These are phyloP conservation scores for Aphidius ervi DNA, from an alignment of 1,140 invertebrate species.

Conservation along the genomic window DNA sequence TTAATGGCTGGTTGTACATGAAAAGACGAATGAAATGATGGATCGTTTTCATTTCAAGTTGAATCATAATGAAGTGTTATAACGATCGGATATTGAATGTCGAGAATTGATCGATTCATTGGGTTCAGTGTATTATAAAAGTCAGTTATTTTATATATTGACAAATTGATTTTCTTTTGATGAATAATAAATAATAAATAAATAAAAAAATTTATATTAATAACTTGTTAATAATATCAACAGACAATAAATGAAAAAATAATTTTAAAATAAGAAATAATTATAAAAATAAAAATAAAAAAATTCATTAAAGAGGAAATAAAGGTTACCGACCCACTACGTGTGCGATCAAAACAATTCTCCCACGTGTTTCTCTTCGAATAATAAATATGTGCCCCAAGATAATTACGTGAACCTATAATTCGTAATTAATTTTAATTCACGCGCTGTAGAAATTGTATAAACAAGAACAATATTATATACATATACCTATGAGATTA, in stretches of 20 bases:
- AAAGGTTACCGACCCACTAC: conserved; percentile 15
- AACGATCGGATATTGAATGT: conserved; percentile 14
- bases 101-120: conserved; percentile 10
- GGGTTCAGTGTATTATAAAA: neutral
- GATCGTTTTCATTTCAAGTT: conserved; percentile 8
- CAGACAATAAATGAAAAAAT: neutral
- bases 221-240: neutral
- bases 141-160: neutral
- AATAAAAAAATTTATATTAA: neutral
- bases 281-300: conserved; percentile 6
- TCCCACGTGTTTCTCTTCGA: conserved; percentile 24
- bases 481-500: neutral
- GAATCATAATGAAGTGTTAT: conserved; percentile 10
- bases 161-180: neutral
- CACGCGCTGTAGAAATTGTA: conserved; percentile 6
- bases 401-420: conserved; percentile 26
- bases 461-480: conserved; percentile 12
- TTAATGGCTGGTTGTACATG: too few species aligned
- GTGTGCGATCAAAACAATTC: conserved; percentile 15
- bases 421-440: conserved; percentile 31
- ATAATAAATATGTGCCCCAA: conserved; percentile 2
- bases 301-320: conserved; percentile 3
- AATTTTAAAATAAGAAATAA: neutral
- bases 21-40: neutral
- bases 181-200: neutral